These are phyloP conservation scores for Heteromyza rotundicornis DNA, from an alignment of 2,888 invertebrate genomes.

Conservation along the genomic window DNA sequence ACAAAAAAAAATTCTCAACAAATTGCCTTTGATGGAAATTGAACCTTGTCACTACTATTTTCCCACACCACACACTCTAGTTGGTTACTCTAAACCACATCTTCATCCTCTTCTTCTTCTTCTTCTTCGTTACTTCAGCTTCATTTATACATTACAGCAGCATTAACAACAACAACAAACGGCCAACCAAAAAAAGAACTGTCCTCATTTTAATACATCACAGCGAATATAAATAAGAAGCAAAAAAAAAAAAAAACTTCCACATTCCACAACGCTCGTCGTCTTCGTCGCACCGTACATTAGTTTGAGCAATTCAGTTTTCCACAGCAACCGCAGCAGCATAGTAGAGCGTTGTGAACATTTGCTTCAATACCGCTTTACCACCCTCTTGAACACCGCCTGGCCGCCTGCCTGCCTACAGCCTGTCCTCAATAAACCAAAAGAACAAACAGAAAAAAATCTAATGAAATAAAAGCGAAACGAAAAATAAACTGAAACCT, in stretches of 20 bases:
- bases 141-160: too few relatives aligned
- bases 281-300: neutral
- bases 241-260: neutral
- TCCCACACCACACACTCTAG: neutral
- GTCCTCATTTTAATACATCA: slow-evolving; percentile 12
- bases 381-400: neutral
- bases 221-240: neutral
- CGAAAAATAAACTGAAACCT: too few relatives aligned
- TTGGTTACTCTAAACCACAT: neutral
- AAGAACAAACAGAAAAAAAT: neutral
- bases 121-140: too few relatives aligned
- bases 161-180: too few relatives aligned
- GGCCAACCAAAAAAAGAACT: slow-evolving; percentile 3
- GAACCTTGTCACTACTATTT: neutral
- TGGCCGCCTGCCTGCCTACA: neutral
- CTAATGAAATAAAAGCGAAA: too few relatives aligned
- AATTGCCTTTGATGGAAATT: neutral
- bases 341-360: neutral
- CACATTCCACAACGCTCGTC: neutral
- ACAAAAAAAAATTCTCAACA: neutral
- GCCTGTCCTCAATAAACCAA: neutral
- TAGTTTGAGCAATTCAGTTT: slow-evolving; percentile 13
- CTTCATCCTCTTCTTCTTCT: neutral
- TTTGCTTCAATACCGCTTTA: too few relatives aligned
- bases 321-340: neutral